Conservation (phyloP, 2,113 vertebrate genomes). For the Cephalopholis sonnerati region DNA sequence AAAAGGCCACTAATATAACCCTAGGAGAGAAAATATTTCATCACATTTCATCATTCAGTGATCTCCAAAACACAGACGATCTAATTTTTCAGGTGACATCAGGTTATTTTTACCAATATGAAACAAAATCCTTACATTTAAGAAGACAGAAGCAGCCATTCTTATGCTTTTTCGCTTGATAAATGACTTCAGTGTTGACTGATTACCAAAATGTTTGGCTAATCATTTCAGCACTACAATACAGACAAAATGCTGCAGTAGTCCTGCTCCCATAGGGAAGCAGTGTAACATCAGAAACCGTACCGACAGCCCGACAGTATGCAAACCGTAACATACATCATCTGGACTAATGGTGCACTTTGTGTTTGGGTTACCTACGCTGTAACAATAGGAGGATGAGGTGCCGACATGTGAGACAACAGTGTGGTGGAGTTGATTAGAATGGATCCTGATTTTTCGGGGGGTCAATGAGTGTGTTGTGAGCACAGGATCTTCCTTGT, state of each 20-base stretch:
- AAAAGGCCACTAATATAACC: fast-evolving
- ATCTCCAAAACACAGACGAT: fast-evolving
- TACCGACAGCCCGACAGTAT: background rate
- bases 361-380: background rate
- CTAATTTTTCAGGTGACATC: background rate
- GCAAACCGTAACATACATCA: background rate
- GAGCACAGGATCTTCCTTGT: background rate
- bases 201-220: background rate
- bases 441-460: background rate
- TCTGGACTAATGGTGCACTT: background rate
- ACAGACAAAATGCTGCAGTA: background rate
- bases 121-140: background rate
- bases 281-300: background rate
- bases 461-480: conserved; percentile 35
- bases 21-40: background rate
- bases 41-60: conserved; percentile 5
- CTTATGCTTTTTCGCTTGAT: background rate
- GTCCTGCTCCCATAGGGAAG: background rate
- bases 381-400: conserved; percentile 45
- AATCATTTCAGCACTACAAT: background rate
- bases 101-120: too few species aligned
- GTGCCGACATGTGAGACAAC: conserved; percentile 14
- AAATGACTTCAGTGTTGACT: background rate
- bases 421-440: conserved; percentile 1
- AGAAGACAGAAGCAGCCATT: background rate